phyloP scores from a whole-genome alignment of 2,797 vertebrate species.

The Schizopygopsis pylzovi region DNA sequence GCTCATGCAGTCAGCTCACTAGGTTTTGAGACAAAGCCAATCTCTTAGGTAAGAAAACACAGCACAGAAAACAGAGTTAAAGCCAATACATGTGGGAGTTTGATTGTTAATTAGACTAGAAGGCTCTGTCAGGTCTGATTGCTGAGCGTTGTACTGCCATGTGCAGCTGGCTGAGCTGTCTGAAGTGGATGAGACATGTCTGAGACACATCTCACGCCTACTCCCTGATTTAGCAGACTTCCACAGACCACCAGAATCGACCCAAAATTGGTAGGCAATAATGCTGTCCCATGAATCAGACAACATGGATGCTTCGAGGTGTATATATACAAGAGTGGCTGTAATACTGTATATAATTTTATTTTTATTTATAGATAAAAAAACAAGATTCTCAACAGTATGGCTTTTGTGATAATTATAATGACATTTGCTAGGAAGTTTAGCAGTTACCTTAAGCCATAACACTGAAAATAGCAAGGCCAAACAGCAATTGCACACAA shows the following conservation, averaged over 20 bases:
- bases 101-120: constrained; percentile 79
- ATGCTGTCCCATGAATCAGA: neutral
- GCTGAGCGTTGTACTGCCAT: constrained; percentile 68
- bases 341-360: neutral
- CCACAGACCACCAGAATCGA: neutral
- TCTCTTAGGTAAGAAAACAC: constrained; percentile 68
- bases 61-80: constrained; percentile 69
- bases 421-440: too few relatives aligned
- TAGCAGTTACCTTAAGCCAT: too few relatives aligned
- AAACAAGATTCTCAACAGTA: too few relatives aligned
- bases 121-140: constrained; percentile 79
- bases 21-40: constrained; percentile 61
- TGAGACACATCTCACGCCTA: constrained; percentile 58
- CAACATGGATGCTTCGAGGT: neutral
- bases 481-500: too few relatives aligned
- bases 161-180: constrained; percentile 65
- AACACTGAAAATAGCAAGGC: too few relatives aligned
- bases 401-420: too few relatives aligned
- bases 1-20: constrained; percentile 38
- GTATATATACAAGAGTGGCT: neutral
- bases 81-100: constrained; percentile 68
- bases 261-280: constrained; percentile 17
- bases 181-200: constrained; percentile 50
- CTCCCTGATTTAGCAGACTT: constrained; percentile 24
- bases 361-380: neutral